Percentiles rank a stretch among this genome's conserved stretches.
Conservation (phyloP, 2,888 invertebrate species). For the Agrochola macilenta region DNA sequence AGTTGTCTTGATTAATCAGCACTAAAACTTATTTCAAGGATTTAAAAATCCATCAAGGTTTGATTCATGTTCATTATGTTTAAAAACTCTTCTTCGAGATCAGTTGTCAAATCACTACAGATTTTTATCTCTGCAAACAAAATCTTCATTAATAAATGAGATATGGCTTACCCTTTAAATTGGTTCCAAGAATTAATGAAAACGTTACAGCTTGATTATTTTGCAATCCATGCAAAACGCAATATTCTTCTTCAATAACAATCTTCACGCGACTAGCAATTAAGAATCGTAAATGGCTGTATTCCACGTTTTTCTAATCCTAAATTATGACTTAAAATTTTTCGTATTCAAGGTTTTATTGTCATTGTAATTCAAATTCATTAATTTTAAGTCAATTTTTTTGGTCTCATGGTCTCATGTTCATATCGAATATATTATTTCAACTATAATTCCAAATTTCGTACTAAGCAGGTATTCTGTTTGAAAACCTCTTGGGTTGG, state of each 20-base stretch:
- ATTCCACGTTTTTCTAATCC: conserved; percentile 12
- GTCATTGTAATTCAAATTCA: conserved; percentile 8
- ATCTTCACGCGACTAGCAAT: not conserved
- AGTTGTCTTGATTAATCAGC: conserved; percentile 12
- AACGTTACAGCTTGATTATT: not conserved
- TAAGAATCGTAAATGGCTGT: not conserved
- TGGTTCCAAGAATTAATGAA: conserved; percentile 1
- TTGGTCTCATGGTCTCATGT: no score
- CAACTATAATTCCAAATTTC: not conserved
- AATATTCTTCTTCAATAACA: conserved; percentile 1
- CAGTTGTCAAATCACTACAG: not conserved
- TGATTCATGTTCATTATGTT: not conserved
- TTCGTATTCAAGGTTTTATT: conserved; percentile 11
- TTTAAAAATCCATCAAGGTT: not conserved
- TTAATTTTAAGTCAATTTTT: not conserved
- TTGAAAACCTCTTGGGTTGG: conserved; percentile 8
- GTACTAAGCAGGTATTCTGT: not conserved
- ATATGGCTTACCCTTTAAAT: not conserved
- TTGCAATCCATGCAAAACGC: not conserved
- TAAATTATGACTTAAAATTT: conserved; percentile 12
- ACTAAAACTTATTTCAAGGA: not conserved
- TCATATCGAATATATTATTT: not conserved
- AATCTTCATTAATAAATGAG: conserved; percentile 7
- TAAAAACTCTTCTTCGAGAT: not conserved
- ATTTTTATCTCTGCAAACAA: not conserved